phyloP scores from a whole-genome alignment of 1,140 invertebrate species.

The Dreissena rostriformis region DNA sequence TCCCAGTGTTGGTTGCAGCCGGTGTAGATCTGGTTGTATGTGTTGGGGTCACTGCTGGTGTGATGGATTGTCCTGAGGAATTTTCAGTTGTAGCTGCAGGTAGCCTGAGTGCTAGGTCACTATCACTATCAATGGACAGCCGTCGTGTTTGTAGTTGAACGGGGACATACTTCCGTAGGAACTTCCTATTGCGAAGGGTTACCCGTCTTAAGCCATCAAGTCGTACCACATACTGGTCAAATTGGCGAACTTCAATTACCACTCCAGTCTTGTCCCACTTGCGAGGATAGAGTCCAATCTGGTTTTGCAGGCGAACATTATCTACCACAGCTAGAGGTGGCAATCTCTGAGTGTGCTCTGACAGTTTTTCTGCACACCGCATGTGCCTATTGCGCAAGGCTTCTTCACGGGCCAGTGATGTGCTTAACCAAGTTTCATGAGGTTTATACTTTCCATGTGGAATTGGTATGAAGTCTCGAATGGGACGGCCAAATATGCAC shows the following conservation, averaged over 20 bases:
- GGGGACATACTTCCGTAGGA: slow-evolving; percentile 1
- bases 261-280: slow-evolving; percentile 62
- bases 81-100: too few species aligned
- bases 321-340: slow-evolving; percentile 57
- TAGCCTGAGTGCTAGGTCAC: not conserved
- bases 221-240: slow-evolving; percentile 58
- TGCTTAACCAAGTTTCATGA: slow-evolving; percentile 61
- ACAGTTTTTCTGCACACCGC: slow-evolving; percentile 39
- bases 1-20: too few species aligned
- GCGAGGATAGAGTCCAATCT: slow-evolving; percentile 57
- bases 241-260: slow-evolving; percentile 60
- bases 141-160: not conserved
- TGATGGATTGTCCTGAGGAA: too few species aligned
- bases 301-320: slow-evolving; percentile 61
- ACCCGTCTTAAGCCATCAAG: slow-evolving; percentile 63
- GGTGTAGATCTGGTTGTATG: too few species aligned
- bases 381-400: slow-evolving; percentile 62
- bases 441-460: slow-evolving; percentile 55
- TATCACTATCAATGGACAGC: not conserved
- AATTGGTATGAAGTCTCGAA: slow-evolving; percentile 64
- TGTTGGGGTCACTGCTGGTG: too few species aligned
- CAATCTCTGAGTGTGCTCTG: slow-evolving; percentile 55
- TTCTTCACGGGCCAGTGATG: slow-evolving; percentile 43
- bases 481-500: slow-evolving; percentile 44
- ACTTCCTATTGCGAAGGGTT: slow-evolving; percentile 59